Evolutionary conservation across 1,140 invertebrate species (phyloP).

Genomic region (Drosophila orosa): DNA sequence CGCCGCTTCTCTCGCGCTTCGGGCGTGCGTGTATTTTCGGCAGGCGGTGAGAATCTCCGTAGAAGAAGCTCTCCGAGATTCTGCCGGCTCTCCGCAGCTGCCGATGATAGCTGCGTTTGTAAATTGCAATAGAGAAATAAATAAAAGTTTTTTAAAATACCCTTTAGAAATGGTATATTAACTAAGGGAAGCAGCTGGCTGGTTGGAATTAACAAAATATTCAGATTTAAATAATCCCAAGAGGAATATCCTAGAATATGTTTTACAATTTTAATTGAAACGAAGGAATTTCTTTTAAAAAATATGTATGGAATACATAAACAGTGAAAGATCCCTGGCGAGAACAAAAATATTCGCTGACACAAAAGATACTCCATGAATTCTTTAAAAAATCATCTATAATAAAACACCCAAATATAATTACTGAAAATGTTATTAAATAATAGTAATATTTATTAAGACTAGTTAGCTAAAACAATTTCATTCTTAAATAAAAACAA

Average conservation of each 20-base stretch:
- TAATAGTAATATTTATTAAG: not conserved
- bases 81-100: slow-evolving; percentile 18
- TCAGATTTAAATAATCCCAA: not conserved
- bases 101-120: slow-evolving; percentile 51
- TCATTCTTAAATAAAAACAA: not conserved
- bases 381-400: too few species aligned
- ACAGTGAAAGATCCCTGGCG: not conserved
- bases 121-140: slow-evolving; percentile 73
- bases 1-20: slow-evolving; percentile 21
- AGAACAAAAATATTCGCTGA: too few species aligned
- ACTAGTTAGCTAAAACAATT: not conserved
- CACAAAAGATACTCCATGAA: too few species aligned
- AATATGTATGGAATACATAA: not conserved
- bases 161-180: not conserved
- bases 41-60: slow-evolving; percentile 28
- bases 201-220: not conserved
- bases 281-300: not conserved
- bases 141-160: slow-evolving; percentile 42
- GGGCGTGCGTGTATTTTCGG: slow-evolving; percentile 31
- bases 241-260: not conserved
- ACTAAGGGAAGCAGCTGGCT: not conserved
- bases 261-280: not conserved
- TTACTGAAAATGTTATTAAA: too few species aligned
- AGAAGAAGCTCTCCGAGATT: slow-evolving; percentile 34
- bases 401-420: too few species aligned